A percentile compares a stretch with the other conserved stretches of the same genome.
These are phyloP conservation scores for Zonotrichia leucophrys DNA, from an alignment of 2,113 vertebrate genomes.

Conservation along the genomic window DNA sequence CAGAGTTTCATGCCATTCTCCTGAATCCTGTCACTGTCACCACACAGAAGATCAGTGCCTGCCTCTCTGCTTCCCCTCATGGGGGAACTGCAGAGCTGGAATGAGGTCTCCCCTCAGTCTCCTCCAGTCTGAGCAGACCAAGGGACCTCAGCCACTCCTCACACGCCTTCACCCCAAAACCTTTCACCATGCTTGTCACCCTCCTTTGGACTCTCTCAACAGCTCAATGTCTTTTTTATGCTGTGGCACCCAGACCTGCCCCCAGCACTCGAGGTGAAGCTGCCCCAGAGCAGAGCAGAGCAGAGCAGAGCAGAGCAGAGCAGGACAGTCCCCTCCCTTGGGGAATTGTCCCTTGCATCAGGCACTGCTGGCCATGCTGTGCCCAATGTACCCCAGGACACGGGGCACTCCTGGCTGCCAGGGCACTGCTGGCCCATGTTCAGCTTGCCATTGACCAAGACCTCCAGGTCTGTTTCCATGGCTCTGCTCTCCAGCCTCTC, in stretches of 20 bases:
- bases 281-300: rapidly evolving
- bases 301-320: not conserved
- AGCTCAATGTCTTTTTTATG: not conserved
- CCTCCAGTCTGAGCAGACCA: not conserved
- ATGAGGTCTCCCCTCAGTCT: not conserved
- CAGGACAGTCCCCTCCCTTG: not conserved
- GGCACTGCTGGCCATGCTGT: not conserved
- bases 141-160: not conserved
- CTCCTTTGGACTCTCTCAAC: not conserved
- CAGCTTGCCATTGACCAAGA: rapidly evolving
- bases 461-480: rapidly evolving
- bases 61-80: not conserved
- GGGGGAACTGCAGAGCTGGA: not conserved
- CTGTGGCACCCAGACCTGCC: not conserved
- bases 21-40: not conserved
- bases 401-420: rapidly evolving
- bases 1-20: not conserved
- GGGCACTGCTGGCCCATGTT: not conserved
- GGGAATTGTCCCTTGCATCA: no score
- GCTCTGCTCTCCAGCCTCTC: not conserved
- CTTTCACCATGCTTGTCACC: not conserved
- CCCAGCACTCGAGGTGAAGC: not conserved
- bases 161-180: rapidly evolving
- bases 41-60: no score
- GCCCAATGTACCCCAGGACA: not conserved